Percentiles rank a stretch among this genome's conserved stretches.
Evolutionary conservation across 2,797 vertebrate species (phyloP).

Genomic region (Pangasius krempfi): DNA sequence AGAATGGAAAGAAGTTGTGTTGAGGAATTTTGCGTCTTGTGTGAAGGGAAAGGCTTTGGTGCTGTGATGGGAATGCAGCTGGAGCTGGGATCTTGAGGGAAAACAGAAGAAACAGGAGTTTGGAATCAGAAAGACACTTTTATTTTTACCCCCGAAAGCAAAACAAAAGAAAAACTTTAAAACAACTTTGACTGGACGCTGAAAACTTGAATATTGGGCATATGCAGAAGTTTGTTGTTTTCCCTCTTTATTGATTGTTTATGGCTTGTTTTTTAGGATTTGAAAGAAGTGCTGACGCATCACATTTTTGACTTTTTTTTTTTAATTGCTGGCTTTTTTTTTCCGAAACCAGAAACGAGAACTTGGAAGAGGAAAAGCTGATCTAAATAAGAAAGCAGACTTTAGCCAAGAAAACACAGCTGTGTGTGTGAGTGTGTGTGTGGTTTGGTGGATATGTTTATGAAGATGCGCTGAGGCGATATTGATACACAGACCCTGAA

Average conservation of each 20-base stretch:
- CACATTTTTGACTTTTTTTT: neutral
- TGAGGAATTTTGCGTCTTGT: slow-evolving; percentile 76
- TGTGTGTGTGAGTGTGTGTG: too few species aligned
- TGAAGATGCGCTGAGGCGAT: slow-evolving; percentile 9
- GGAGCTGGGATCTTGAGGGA: slow-evolving; percentile 30
- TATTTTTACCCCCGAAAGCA: neutral
- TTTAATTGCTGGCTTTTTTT: neutral
- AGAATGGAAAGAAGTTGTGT: slow-evolving; percentile 70
- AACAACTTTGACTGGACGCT: neutral
- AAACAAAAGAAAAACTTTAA: neutral
- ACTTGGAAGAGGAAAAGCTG: neutral
- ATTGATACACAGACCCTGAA: neutral
- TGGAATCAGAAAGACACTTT: neutral
- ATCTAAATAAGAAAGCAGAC: neutral
- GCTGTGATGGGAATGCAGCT: slow-evolving; percentile 57
- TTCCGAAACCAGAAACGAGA: slow-evolving; percentile 37
- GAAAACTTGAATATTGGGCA: neutral
- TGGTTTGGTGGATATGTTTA: neutral
- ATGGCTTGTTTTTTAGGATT: neutral
- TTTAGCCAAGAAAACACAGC: neutral
- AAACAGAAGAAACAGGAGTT: slow-evolving; percentile 1
- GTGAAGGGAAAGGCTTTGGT: slow-evolving; percentile 58
- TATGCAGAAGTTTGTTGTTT: neutral
- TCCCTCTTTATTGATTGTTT: neutral
- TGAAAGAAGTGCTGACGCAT: neutral